Percentiles rank a stretch among this genome's conserved stretches.
These are phyloP conservation scores for Megaceryle alcyon DNA, from an alignment of 2,797 vertebrate genomes.

Conservation along the genomic window DNA sequence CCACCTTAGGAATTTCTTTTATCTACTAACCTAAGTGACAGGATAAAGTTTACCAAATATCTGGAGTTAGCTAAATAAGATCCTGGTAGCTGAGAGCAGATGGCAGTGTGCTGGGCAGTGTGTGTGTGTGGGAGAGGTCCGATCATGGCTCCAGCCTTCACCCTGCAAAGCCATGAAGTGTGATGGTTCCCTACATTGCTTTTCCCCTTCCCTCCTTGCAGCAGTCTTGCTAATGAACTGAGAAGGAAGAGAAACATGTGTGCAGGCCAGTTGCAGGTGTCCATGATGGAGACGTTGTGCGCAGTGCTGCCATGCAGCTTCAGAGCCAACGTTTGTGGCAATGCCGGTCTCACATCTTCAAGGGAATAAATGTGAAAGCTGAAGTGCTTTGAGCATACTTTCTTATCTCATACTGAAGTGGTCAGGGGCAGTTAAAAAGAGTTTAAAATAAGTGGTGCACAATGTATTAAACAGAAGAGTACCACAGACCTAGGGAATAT, in stretches of 20 bases:
- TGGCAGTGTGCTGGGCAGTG: accelerated
- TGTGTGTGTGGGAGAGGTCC: accelerated
- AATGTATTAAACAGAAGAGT: neutral
- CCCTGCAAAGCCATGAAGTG: accelerated
- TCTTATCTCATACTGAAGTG: neutral
- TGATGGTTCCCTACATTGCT: neutral
- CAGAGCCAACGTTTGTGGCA: neutral
- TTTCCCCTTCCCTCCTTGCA: neutral
- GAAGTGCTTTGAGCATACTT: neutral
- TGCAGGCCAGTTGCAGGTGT: neutral
- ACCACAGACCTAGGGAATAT: neutral
- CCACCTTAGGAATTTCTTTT: neutral
- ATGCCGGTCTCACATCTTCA: neutral
- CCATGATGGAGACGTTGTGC: neutral
- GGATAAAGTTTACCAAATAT: neutral
- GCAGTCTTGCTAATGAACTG: neutral
- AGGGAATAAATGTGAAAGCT: neutral
- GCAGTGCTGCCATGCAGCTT: neutral
- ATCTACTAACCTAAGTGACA: neutral
- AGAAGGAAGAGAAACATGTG: neutral
- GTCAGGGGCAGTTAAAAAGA: neutral
- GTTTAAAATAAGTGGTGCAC: neutral
- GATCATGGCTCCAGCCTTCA: neutral
- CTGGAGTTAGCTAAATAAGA: neutral
- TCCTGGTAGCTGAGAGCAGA: neutral